Evolutionary conservation across 2,888 invertebrate genomes (phyloP).

Genomic region (Agonum fuliginosum): DNA sequence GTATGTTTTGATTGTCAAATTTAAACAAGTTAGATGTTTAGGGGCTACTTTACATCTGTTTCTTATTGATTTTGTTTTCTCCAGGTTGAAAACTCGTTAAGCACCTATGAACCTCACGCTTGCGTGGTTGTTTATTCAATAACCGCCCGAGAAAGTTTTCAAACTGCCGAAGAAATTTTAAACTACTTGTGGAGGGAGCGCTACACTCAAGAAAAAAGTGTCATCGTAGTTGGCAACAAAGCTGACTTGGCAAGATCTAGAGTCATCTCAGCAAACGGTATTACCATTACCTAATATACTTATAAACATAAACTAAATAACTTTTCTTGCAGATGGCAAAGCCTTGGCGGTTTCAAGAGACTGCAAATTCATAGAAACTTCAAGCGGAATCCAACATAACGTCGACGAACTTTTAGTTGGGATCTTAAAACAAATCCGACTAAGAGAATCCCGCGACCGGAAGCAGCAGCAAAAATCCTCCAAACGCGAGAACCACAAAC

Average conservation of each 20-base stretch:
- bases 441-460: conserved; percentile 84
- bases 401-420: conserved; percentile 97
- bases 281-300: background rate
- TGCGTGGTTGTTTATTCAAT: conserved; percentile 95
- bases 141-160: conserved; percentile 88
- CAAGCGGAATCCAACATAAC: conserved; percentile 96
- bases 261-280: conserved; percentile 89
- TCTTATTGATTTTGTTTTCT: conserved; percentile 58
- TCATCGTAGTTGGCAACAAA: conserved; percentile 95
- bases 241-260: conserved; percentile 93
- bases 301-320: conserved; percentile 69
- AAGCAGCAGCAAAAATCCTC: conserved; percentile 75
- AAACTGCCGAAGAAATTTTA: conserved; percentile 88
- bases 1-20: background rate
- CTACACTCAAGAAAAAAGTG: conserved; percentile 87
- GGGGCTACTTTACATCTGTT: conserved; percentile 60
- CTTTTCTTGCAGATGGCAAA: conserved; percentile 85
- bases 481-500: conserved; percentile 73
- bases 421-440: conserved; percentile 90
- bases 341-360: conserved; percentile 90
- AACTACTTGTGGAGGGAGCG: conserved; percentile 90
- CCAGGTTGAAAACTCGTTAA: conserved; percentile 90
- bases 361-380: conserved; percentile 96
- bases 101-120: conserved; percentile 94
- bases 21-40: conserved; percentile 35